Conservation (phyloP, 2,888 invertebrate genomes). For the Agapostemon virescens region DNA sequence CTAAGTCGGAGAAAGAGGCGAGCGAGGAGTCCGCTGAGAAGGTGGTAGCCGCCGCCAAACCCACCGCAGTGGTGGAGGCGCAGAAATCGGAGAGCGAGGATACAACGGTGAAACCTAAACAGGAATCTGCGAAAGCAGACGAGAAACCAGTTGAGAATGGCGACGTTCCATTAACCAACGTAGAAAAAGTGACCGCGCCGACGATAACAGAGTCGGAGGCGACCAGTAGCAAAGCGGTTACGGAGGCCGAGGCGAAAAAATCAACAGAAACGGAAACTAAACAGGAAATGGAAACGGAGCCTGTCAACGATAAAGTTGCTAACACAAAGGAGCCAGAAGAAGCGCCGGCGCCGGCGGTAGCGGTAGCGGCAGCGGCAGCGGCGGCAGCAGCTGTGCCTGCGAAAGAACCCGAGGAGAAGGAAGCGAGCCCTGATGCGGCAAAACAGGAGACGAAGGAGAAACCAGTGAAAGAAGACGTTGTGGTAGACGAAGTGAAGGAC, state of each 20-base stretch:
- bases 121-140: slow-evolving; percentile 55
- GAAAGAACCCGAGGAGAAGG: slow-evolving; percentile 66
- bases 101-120: slow-evolving; percentile 35
- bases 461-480: slow-evolving; percentile 60
- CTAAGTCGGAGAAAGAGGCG: slow-evolving; percentile 43
- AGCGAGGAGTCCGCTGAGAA: slow-evolving; percentile 50
- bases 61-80: slow-evolving; percentile 38
- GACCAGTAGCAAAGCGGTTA: slow-evolving; percentile 56
- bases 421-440: slow-evolving; percentile 52
- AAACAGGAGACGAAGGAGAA: slow-evolving; percentile 61
- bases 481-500: slow-evolving; percentile 61
- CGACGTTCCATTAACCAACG: slow-evolving; percentile 37
- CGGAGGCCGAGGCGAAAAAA: slow-evolving; percentile 58
- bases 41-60: slow-evolving; percentile 24
- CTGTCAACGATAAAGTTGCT: slow-evolving; percentile 71
- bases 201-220: slow-evolving; percentile 58
- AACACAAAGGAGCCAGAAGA: slow-evolving; percentile 56
- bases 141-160: slow-evolving; percentile 61
- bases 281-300: slow-evolving; percentile 44
- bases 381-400: slow-evolving; percentile 49
- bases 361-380: slow-evolving; percentile 26
- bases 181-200: slow-evolving; percentile 57
- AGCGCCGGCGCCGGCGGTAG: slow-evolving; percentile 49
- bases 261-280: slow-evolving; percentile 47
- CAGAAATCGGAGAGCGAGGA: slow-evolving; percentile 49